Percentiles rank a stretch among this genome's conserved stretches.
These are phyloP conservation scores for Champsocephalus gunnari DNA, from an alignment of 2,797 vertebrate species.

Conservation along the genomic window DNA sequence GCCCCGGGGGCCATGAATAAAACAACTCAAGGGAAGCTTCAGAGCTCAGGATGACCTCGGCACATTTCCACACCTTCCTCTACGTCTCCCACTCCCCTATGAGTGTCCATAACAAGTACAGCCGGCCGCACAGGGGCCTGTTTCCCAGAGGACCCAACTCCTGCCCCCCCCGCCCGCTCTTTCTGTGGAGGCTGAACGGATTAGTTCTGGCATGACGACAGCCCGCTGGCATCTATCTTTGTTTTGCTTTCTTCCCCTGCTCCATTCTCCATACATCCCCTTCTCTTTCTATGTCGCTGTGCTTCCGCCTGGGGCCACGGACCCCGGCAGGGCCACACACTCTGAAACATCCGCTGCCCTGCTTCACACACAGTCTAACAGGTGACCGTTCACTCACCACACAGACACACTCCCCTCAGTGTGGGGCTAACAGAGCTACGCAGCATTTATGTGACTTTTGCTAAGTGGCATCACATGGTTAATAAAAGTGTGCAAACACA, in stretches of 20 bases:
- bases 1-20: conserved; percentile 27
- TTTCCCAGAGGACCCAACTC: conserved; percentile 50
- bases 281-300: conserved; percentile 39
- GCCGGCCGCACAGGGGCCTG: background rate
- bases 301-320: conserved; percentile 57
- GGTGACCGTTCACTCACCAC: conserved; percentile 34
- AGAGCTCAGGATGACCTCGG: background rate
- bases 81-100: conserved; percentile 13
- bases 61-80: conserved; percentile 9
- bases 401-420: background rate
- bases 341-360: conserved; percentile 12
- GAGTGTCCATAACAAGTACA: conserved; percentile 20
- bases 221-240: conserved; percentile 75
- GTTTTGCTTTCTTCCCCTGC: conserved; percentile 62
- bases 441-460: background rate
- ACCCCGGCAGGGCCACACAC: conserved; percentile 54
- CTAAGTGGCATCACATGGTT: background rate
- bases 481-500: background rate
- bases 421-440: background rate
- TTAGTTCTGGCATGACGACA: conserved; percentile 78
- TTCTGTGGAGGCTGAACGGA: conserved; percentile 68
- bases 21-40: conserved; percentile 20
- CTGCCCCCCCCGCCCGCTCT: conserved; percentile 19
- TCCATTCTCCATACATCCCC: conserved; percentile 59
- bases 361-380: conserved; percentile 43